Percentiles rank a stretch among this genome's conserved stretches.
phyloP scores from a whole-genome alignment of 64 coral and sea anemone species.

The Pachyseris speciosa region DNA sequence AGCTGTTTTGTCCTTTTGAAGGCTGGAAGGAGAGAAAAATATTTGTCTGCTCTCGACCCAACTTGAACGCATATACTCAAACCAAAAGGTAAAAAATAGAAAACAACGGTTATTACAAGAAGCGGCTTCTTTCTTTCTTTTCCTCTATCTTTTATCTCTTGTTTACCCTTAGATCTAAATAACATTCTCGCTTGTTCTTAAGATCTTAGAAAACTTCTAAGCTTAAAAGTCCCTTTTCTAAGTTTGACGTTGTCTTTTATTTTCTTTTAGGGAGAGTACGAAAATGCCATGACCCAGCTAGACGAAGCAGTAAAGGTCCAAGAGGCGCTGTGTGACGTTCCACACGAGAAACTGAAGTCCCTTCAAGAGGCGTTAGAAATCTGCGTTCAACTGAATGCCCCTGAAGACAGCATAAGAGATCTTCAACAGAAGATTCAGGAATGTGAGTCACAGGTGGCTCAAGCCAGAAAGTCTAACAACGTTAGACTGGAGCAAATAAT shows the following conservation, averaged over 20 bases:
- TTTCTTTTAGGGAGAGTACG: not conserved
- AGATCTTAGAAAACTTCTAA: no score
- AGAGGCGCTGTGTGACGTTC: slow-evolving; percentile 46
- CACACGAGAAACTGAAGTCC: slow-evolving; percentile 53
- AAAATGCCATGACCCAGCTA: slow-evolving; percentile 6
- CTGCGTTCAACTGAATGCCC: not conserved
- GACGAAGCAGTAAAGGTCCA: slow-evolving; percentile 7
- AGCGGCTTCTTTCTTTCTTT: no score
- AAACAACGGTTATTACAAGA: no score
- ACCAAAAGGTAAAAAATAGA: no score
- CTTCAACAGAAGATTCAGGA: not conserved
- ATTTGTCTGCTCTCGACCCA: no score
- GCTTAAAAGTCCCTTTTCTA: no score
- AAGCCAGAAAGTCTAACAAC: not conserved
- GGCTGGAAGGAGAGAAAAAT: no score
- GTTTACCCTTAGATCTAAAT: no score
- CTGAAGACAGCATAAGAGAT: not conserved
- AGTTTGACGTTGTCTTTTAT: not conserved
- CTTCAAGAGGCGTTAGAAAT: not conserved
- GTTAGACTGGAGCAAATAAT: not conserved
- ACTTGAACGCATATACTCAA: no score
- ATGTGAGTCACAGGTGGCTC: not conserved
- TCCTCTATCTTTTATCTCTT: no score
- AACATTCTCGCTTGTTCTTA: no score
- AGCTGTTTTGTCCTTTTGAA: no score